Conservation (phyloP, 2,888 invertebrate species). For the Rugalucina vietnamica region DNA sequence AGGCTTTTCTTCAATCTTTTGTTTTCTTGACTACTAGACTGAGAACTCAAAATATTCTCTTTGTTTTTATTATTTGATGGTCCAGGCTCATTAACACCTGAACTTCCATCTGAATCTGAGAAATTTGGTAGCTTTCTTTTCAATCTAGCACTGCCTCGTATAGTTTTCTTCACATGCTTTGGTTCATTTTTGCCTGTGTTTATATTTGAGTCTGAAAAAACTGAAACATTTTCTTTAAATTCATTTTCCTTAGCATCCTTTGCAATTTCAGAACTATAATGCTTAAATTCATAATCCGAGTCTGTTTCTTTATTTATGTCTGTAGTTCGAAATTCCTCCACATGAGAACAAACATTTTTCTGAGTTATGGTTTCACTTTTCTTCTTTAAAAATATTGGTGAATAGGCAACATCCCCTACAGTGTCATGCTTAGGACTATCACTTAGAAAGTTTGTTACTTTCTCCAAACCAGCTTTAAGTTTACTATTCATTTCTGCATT, state of each 20-base stretch:
- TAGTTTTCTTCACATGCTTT: too few species aligned
- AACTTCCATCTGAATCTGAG: conserved; percentile 59
- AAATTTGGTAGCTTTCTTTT: conserved; percentile 59
- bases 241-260: too few species aligned
- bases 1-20: conserved; percentile 50
- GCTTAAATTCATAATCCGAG: too few species aligned
- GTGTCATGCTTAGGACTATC: not conserved
- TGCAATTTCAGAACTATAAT: too few species aligned
- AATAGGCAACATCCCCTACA: not conserved
- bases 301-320: too few species aligned
- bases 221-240: too few species aligned
- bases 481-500: not conserved
- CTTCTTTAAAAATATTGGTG: not conserved
- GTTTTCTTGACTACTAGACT: not conserved
- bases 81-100: not conserved
- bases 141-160: too few species aligned
- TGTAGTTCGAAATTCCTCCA: too few species aligned
- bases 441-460: not conserved
- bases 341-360: too few species aligned
- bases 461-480: not conserved
- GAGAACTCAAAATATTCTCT: too few species aligned
- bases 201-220: too few species aligned
- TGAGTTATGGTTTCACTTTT: not conserved
- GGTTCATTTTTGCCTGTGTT: too few species aligned
- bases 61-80: not conserved